Evolutionary conservation across 2,113 vertebrate species (phyloP).

Genomic region (Cheirogaleus medius): DNA sequence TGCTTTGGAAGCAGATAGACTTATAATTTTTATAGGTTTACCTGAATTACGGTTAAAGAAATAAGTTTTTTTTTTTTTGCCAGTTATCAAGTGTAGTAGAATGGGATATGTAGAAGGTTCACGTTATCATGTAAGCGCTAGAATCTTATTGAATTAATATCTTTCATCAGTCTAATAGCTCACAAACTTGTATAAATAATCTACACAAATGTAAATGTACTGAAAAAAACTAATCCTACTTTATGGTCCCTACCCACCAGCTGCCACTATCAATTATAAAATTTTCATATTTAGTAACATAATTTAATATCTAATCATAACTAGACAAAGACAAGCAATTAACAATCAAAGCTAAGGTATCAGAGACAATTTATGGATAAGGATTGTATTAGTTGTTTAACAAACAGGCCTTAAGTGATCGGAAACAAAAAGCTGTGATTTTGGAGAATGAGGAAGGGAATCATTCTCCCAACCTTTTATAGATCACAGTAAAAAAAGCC

Average conservation of each 20-base stretch:
- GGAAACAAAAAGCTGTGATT: slow-evolving; percentile 69
- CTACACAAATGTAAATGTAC: not conserved
- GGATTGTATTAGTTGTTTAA: slow-evolving; percentile 55
- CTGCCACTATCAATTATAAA: slow-evolving; percentile 51
- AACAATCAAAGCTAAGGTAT: slow-evolving; percentile 61
- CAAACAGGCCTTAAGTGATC: slow-evolving; percentile 49
- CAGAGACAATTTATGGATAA: slow-evolving; percentile 60
- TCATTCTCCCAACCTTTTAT: slow-evolving; percentile 52
- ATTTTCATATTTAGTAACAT: slow-evolving; percentile 69
- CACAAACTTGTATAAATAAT: not conserved
- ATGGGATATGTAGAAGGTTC: not conserved
- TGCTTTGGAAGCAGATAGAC: not conserved
- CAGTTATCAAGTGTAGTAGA: not conserved
- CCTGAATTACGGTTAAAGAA: not conserved
- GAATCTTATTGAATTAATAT: not conserved
- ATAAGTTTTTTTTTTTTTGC: not conserved
- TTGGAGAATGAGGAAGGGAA: slow-evolving; percentile 59
- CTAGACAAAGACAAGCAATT: slow-evolving; percentile 72
- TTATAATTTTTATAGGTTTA: not conserved
- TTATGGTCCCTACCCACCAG: not conserved
- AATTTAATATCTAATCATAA: slow-evolving; percentile 60
- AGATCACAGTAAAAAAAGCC: slow-evolving; percentile 60
- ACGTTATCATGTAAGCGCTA: not conserved
- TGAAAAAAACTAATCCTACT: not conserved
- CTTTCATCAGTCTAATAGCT: not conserved